Evolutionary conservation across 2,888 invertebrate species (phyloP).

Genomic region (Lycia hirtaria): DNA sequence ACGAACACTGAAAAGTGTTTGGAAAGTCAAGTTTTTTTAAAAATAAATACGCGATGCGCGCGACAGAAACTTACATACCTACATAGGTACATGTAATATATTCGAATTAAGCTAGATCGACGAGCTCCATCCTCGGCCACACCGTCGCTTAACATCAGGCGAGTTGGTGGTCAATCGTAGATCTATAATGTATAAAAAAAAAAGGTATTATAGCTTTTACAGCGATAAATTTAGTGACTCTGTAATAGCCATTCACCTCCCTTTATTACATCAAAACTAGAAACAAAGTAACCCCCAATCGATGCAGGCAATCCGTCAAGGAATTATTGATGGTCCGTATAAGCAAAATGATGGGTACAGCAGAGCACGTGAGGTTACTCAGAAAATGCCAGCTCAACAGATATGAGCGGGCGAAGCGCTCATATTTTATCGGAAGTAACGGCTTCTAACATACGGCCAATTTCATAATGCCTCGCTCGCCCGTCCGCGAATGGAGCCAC

Average conservation of each 20-base stretch:
- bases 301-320: slow-evolving; percentile 38
- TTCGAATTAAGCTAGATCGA: no score
- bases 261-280: background rate
- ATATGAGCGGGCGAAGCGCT: slow-evolving; percentile 80
- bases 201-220: no score
- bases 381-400: slow-evolving; percentile 70
- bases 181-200: no score
- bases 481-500: slow-evolving; percentile 78
- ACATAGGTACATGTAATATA: no score
- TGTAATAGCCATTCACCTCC: background rate
- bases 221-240: no score
- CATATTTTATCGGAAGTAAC: slow-evolving; percentile 84
- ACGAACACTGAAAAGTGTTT: no score
- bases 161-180: no score
- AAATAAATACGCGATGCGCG: no score
- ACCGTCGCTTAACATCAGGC: no score
- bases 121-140: no score
- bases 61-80: no score
- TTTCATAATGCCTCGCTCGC: slow-evolving; percentile 83
- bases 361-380: slow-evolving; percentile 67
- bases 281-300: slow-evolving; percentile 9
- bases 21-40: no score
- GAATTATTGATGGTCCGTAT: slow-evolving; percentile 68
- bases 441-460: slow-evolving; percentile 85
- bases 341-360: slow-evolving; percentile 66